Conservation (phyloP, 2,797 vertebrate genomes). For the Thamnophis elegans region DNA sequence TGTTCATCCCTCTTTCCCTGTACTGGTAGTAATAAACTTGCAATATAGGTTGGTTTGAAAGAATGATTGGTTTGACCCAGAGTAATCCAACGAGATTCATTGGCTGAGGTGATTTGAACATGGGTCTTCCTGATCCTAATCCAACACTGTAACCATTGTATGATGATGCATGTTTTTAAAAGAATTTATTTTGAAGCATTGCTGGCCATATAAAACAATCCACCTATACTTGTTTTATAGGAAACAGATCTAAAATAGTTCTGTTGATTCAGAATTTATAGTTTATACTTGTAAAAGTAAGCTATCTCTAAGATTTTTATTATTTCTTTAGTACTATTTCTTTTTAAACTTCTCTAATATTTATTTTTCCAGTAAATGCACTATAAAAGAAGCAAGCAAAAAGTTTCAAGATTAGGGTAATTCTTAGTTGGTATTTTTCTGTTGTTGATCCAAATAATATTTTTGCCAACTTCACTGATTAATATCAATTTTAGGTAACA, state of each 20-base stretch:
- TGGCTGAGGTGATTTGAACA: background rate
- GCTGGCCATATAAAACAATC: conserved; percentile 18
- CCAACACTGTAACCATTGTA: background rate
- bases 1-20: background rate
- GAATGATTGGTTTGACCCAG: background rate
- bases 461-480: background rate
- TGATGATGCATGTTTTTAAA: background rate
- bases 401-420: background rate
- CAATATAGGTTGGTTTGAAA: background rate
- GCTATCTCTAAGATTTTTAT: conserved; percentile 32
- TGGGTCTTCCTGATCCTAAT: background rate
- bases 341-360: conserved; percentile 15
- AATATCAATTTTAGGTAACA: conserved; percentile 8
- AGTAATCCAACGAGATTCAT: background rate
- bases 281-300: background rate
- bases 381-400: background rate
- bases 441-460: background rate
- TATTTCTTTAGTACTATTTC: conserved; percentile 36
- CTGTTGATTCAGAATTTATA: conserved; percentile 67
- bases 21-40: background rate
- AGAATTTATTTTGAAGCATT: background rate
- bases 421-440: background rate
- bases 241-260: conserved; percentile 71
- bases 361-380: conserved; percentile 17
- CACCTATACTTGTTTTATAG: conserved; percentile 68